phyloP scores from a whole-genome alignment of 2,888 invertebrate genomes.

The Thymelicus acteon region DNA sequence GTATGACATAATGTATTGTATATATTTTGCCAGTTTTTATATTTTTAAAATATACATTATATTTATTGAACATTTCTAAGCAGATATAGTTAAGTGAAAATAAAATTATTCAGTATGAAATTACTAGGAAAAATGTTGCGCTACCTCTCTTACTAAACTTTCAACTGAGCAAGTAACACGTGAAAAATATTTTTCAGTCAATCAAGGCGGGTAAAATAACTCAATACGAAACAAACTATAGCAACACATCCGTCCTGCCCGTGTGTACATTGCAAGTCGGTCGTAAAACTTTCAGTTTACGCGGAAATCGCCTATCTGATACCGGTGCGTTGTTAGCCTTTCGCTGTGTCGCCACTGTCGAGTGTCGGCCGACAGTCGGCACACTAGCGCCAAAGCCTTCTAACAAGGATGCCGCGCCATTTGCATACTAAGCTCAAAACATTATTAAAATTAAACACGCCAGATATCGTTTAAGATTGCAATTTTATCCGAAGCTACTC shows the following conservation, averaged over 20 bases:
- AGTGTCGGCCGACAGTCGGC: not conserved
- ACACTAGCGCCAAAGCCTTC: constrained; percentile 20
- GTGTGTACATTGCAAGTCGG: constrained; percentile 13
- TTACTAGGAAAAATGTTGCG: too few relatives aligned
- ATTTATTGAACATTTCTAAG: too few relatives aligned
- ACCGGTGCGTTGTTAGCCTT: constrained; percentile 3
- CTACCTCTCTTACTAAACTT: too few relatives aligned
- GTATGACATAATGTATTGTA: too few relatives aligned
- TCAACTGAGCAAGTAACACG: too few relatives aligned
- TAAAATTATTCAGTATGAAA: too few relatives aligned
- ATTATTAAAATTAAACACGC: constrained; percentile 32
- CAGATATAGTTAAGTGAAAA: too few relatives aligned
- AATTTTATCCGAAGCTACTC: constrained; percentile 16
- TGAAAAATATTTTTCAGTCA: too few relatives aligned
- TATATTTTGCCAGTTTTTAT: too few relatives aligned
- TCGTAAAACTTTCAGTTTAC: constrained; percentile 35
- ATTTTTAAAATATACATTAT: too few relatives aligned
- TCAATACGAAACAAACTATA: not conserved
- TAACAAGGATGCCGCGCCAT: constrained; percentile 22
- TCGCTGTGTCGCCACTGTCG: constrained; percentile 8
- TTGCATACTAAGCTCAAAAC: constrained; percentile 19
- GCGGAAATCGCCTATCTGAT: constrained; percentile 37
- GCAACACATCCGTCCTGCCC: not conserved
- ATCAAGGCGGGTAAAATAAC: too few relatives aligned
- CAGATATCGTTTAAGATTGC: constrained; percentile 26